Evolutionary conservation across 2,797 vertebrate species (phyloP).

Genomic region (Sebastes variabilis): DNA sequence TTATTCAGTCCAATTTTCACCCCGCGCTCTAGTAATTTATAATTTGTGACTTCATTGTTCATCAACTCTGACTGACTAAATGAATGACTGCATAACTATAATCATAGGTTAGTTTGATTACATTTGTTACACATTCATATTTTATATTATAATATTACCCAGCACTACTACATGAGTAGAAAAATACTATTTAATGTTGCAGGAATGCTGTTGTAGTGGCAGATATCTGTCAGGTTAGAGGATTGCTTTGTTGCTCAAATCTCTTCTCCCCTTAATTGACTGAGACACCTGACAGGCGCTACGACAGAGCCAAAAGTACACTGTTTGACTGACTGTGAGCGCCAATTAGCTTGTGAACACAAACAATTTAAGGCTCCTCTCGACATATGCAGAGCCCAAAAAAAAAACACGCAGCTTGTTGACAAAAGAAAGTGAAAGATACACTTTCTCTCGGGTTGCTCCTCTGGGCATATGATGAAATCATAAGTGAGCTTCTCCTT

Average conservation of each 20-base stretch:
- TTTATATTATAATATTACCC: background rate
- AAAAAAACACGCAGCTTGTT: conserved; percentile 1
- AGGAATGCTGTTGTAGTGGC: background rate
- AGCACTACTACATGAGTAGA: background rate
- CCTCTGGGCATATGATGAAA: conserved; percentile 42
- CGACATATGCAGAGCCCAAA: background rate
- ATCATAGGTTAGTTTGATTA: conserved; percentile 7
- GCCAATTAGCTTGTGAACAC: conserved; percentile 48
- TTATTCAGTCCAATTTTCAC: background rate
- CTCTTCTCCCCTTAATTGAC: conserved; percentile 23
- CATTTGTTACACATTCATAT: conserved; percentile 8
- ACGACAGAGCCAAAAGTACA: conserved; percentile 4
- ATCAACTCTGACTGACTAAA: conserved; percentile 4
- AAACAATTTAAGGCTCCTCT: conserved; percentile 37
- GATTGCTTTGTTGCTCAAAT: conserved; percentile 6
- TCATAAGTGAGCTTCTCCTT: conserved; percentile 31
- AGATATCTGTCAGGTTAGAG: background rate
- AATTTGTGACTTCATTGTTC: background rate
- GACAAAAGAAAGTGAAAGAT: conserved; percentile 35
- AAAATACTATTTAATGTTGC: background rate
- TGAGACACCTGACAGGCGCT: conserved; percentile 32
- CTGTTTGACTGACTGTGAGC: conserved; percentile 21
- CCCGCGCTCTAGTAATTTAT: background rate
- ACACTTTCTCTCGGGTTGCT: background rate
- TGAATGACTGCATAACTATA: background rate